These are phyloP conservation scores for Patella pellucida DNA, from an alignment of 2,888 invertebrate genomes.

Conservation along the genomic window DNA sequence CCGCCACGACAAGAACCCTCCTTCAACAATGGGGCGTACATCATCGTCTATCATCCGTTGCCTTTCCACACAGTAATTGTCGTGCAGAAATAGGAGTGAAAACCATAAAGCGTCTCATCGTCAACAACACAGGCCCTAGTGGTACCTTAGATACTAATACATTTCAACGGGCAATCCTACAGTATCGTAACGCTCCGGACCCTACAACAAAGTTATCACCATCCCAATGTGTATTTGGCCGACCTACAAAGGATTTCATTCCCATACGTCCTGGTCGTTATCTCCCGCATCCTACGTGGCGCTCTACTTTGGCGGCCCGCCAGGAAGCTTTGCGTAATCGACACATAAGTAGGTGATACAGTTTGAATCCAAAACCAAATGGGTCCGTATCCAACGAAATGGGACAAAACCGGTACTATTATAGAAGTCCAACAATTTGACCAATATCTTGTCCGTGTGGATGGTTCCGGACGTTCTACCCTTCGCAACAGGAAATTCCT, in stretches of 20 bases:
- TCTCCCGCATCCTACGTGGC: constrained; percentile 28
- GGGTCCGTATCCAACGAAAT: constrained; percentile 42
- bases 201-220: no score
- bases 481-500: constrained; percentile 34
- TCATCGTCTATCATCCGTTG: constrained; percentile 50
- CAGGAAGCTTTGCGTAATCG: constrained; percentile 45
- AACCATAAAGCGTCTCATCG: constrained; percentile 48
- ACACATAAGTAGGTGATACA: constrained; percentile 43
- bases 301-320: constrained; percentile 29
- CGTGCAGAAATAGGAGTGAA: constrained; percentile 50
- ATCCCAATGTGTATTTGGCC: constrained; percentile 15
- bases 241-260: constrained; percentile 24
- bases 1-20: constrained; percentile 38
- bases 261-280: neutral
- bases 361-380: constrained; percentile 46
- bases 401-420: constrained; percentile 49
- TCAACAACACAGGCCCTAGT: constrained; percentile 43
- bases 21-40: constrained; percentile 48
- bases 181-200: constrained; percentile 36
- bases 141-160: constrained; percentile 45
- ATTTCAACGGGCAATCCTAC: constrained; percentile 45
- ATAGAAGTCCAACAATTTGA: no score
- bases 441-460: no score
- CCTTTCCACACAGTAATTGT: constrained; percentile 50
- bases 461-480: constrained; percentile 29